Base-by-base conservation (phyloP, 2,888 invertebrate genomes). In the Dexiosoma caninum region DNA sequence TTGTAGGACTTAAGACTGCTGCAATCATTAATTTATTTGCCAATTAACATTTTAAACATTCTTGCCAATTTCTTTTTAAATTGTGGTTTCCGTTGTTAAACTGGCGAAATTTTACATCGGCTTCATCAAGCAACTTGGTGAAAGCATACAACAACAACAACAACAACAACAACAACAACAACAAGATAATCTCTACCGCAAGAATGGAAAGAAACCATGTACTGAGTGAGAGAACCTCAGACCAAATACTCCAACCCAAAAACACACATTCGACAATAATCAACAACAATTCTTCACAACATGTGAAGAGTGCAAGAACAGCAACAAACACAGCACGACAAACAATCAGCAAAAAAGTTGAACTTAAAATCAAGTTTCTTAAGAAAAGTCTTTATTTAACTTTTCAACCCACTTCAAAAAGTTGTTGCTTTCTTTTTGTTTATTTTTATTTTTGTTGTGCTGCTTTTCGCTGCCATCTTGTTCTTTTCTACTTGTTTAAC, bases 371-470 rank as follows among this genome's bases (percentile, higher is more conserved):
- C 62, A 81, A 71, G 75, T 75, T 62, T 81, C 71, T 72, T 72
- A 69, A 81, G 69, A 67, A 72, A 74, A 80, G 72, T 72, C 77
- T 64, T 81, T 81, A 77, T 64, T 81, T 81, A 77, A 81, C 77
- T 77, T 81, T 81, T 81, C 59, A 55, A 77, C 77, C 72, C 81
- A 72, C 77, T 77, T 81, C 77, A 37, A 77, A 77, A 77, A 81
- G 77, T 77, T 81, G 77, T 81, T 81, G 72, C 77, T 55, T 64
- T 59, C 64, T 70, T 71, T 77, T 64, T n/a, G n/a, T n/a, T n/a
- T n/a, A n/a, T n/a, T n/a, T n/a, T n/a, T n/a, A n/a, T n/a, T n/a
- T n/a, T 44, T 37, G 59, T 44, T 44, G 46, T 57, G 57, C 64
- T 70, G 7, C 40, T 59, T 55, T 59, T 70, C 42, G 40, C 59